Conservation (phyloP, 2,113 vertebrate species). For the Centropus bengalensis region DNA sequence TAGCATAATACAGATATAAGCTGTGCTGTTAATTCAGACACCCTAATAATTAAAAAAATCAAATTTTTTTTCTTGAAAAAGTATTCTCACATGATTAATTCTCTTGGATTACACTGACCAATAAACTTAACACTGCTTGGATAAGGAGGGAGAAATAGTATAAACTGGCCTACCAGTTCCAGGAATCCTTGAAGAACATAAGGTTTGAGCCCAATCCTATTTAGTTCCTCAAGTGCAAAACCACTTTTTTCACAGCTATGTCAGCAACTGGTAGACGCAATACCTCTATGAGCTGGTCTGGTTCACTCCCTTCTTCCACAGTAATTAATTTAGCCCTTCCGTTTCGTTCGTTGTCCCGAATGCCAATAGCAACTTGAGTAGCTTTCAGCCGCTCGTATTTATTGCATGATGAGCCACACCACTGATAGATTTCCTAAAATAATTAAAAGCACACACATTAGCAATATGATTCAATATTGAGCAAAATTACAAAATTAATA, state of each 20-base stretch:
- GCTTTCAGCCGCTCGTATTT: conserved; percentile 90
- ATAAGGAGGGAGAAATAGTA: background rate
- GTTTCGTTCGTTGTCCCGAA: conserved; percentile 91
- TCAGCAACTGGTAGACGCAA: background rate
- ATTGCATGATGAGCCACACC: conserved; percentile 90
- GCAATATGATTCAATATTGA: background rate
- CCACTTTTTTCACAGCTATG: background rate
- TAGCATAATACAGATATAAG: fast-evolving
- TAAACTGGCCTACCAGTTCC: background rate
- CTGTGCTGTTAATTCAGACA: background rate
- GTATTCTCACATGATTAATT: background rate
- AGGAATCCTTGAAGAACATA: background rate
- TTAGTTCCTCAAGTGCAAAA: background rate
- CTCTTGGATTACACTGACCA: background rate
- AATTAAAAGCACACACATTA: background rate
- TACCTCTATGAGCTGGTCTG: conserved; percentile 77
- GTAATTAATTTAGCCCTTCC: conserved; percentile 82
- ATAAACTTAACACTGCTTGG: background rate
- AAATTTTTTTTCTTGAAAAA: background rate
- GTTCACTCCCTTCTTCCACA: conserved; percentile 87
- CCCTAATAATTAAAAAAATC: background rate
- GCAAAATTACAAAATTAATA: background rate
- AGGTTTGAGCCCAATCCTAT: background rate
- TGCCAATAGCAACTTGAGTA: conserved; percentile 84
- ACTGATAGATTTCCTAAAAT: conserved; percentile 88